Conservation (phyloP, 2,888 invertebrate species). For the Macropis europaea region DNA sequence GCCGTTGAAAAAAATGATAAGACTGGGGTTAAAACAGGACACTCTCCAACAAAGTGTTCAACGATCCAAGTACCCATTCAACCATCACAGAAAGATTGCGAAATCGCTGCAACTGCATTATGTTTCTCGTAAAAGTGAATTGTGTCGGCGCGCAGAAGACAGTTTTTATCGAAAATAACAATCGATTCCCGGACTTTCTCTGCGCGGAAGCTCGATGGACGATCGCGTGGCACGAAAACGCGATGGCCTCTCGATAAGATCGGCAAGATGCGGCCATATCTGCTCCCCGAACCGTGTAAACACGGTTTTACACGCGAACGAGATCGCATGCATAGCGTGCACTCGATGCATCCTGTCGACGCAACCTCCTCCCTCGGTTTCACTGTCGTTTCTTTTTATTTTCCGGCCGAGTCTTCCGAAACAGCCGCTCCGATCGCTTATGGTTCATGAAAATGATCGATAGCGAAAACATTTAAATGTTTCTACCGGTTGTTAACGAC, state of each 20-base stretch:
- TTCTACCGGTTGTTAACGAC: too few relatives aligned
- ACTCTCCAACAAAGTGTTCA: too few relatives aligned
- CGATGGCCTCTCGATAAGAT: conserved; percentile 59
- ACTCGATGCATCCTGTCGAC: conserved; percentile 22
- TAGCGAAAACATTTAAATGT: too few relatives aligned
- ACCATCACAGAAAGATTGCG: too few relatives aligned
- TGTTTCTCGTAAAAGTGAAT: too few relatives aligned
- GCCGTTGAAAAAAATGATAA: too few relatives aligned
- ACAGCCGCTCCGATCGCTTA: neutral
- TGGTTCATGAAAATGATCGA: neutral
- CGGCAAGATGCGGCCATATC: conserved; percentile 52
- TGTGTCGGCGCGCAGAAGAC: too few relatives aligned
- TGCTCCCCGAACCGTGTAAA: conserved; percentile 70
- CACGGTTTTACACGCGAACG: conserved; percentile 69
- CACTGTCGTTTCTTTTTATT: conserved; percentile 47
- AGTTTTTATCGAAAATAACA: neutral
- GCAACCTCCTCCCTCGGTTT: conserved; percentile 45
- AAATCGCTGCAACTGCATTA: too few relatives aligned
- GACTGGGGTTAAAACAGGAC: too few relatives aligned
- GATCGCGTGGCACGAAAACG: conserved; percentile 46
- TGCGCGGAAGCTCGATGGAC: neutral
- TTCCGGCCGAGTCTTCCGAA: conserved; percentile 40
- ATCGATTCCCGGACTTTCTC: conserved; percentile 17
- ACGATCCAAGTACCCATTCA: too few relatives aligned
- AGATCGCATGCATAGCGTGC: conserved; percentile 48